Percentiles rank a stretch among this genome's conserved stretches.
Evolutionary conservation across 2,797 vertebrate species (phyloP).

Genomic region (Molossus alvarezi): DNA sequence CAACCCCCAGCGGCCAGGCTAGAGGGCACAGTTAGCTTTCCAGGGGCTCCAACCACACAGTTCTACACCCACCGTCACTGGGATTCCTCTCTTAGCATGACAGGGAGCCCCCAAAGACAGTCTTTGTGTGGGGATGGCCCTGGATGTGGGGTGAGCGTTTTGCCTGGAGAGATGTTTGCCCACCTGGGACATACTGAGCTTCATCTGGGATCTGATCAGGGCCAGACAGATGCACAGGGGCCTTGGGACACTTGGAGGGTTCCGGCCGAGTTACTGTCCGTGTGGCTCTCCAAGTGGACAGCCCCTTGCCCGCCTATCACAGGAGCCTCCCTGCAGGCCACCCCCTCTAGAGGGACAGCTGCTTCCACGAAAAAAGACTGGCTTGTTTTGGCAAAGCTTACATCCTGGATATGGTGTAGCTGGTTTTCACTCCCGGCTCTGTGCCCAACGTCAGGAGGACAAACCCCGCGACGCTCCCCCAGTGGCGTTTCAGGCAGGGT

Average conservation of each 20-base stretch:
- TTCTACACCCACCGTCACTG: neutral
- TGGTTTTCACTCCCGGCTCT: neutral
- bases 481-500: neutral
- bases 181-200: neutral
- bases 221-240: neutral
- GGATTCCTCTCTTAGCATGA: neutral
- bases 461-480: neutral
- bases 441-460: neutral
- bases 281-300: fast-evolving
- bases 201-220: neutral
- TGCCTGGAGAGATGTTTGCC: neutral
- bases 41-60: neutral
- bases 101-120: neutral
- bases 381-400: neutral
- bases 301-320: neutral
- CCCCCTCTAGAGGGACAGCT: neutral
- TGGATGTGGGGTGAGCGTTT: neutral
- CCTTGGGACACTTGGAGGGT: neutral
- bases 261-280: neutral
- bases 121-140: neutral
- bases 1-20: neutral
- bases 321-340: neutral
- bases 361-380: neutral
- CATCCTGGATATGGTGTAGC: neutral
- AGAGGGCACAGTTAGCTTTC: neutral